Base-by-base conservation (phyloP, 2,797 vertebrate genomes). In the Cuniculus paca region DNA sequence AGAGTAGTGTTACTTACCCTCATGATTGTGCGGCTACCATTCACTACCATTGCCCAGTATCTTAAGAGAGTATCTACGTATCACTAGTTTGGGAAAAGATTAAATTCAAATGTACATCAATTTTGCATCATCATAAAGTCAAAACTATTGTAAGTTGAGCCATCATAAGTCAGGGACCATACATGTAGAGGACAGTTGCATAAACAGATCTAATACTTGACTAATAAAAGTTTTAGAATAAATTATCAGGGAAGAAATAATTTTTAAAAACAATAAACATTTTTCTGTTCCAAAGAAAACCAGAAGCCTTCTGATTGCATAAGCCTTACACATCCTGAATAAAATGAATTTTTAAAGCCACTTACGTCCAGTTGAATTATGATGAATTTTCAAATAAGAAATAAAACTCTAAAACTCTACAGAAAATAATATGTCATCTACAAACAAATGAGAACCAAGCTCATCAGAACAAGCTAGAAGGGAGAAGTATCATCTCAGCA, bases 321-420 rank as follows among this genome's bases (percentile, higher is more conserved):
- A 28, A 17, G 0, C 19, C 45, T 28, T 87, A 11, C 42, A 28
- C 0, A 0, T 80, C 11, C 50, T 45, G 45, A 58, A 11, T 63
- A 82, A 39, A 75, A 86, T 39, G 17, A n/a, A 78, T 86, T 86
- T 88, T 78, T 68, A 80, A 79, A 90, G 50, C 24, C n/a, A 36
- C 45, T 74, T n/a, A 14, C 8, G 17, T 74, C 24, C 63, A 31
- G 4, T 26, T 16, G 1, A 36, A 56, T 50, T 4, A 9, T 78
- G 58, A 52, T 60, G 61, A 96, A 82, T 74, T 65, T 87, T 90
- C 42, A 39, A 19, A 79, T 70, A 52, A 72, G n/a, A 31, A 92
- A 31, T 39, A 93, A 87, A 94, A n/a, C 50, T n/a, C 7, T 45
- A 82, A 86, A 88, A 48, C 74, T 13, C 9, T 77, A 61, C 22